Base-by-base conservation (phyloP, 1,140 invertebrate species). In the Drosophila saltans region DNA sequence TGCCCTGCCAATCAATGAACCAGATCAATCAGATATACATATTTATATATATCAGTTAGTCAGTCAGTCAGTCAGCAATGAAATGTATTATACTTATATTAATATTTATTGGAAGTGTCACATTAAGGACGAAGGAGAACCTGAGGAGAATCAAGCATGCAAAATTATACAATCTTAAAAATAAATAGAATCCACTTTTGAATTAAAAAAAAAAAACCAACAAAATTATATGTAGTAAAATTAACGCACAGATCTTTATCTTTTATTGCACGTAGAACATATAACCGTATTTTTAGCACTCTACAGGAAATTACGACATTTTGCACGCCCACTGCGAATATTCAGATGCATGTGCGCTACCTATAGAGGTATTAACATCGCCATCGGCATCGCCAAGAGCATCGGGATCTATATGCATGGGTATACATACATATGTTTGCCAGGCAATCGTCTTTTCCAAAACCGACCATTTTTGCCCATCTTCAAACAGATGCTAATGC, bases 1-100 rank as follows among this genome's bases (percentile, higher is more conserved):
- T 86, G 83, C 83, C 83, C 83, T 74, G 80, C 83, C 83, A 76
- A 59, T 64, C 72, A 76, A 59, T 64, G 66, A 72, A 70, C 64
- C 70, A 78, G 57, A 59, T 41, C 66, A 40, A 78, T 56, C 21
- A 21, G 45, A 52, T 24, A 52, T 52, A 11, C 21, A 26, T 2
- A 10, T 26, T 26, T 24, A 52, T 48, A 24, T 48, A 52, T 52
- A 48, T 48, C 61, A 66, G 52, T 52, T 28, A 78, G 58, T 64
- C 67, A 43, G 64, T 65, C 63, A 75, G 71, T 39, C 78, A 72
- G 76, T 69, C 84, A 86, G 84, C 83, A 80, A 72, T 63, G 63
- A 67, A 66, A 80, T 86, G 83, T 86, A 86, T 86, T 86, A 86
- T 86, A 86, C 72, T 80, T 84, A 82, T 86, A 77, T 86, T 77